Evolutionary conservation across 2,888 invertebrate species (phyloP).

Genomic region (Drosophila dives): DNA sequence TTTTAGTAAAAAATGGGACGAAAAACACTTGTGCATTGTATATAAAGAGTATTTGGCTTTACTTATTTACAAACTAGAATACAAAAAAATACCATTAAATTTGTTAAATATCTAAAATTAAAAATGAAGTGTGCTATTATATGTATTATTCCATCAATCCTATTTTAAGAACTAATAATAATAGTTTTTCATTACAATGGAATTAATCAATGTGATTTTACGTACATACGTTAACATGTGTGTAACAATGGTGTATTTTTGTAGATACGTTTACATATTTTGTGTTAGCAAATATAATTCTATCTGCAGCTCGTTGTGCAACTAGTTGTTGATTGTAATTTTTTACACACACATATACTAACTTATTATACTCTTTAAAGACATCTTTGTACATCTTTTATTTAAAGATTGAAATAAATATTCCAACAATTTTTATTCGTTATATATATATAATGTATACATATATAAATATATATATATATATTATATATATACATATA

Average conservation of each 20-base stretch:
- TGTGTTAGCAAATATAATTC: constrained; percentile 1
- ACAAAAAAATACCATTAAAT: background rate
- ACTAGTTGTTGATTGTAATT: background rate
- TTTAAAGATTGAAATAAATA: background rate
- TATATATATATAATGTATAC: background rate
- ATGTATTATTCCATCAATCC: constrained; percentile 1
- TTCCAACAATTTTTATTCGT: background rate
- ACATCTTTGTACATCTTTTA: constrained; percentile 6
- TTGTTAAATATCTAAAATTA: background rate
- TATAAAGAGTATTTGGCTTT: background rate
- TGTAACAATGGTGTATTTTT: background rate
- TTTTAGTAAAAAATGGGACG: background rate
- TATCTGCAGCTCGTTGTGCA: background rate
- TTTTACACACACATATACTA: constrained; percentile 1
- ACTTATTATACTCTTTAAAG: constrained; percentile 3
- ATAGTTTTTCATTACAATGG: background rate
- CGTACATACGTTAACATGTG: background rate
- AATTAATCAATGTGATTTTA: constrained; percentile 4
- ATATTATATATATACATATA: background rate
- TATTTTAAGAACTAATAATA: background rate
- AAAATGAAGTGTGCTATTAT: constrained; percentile 2
- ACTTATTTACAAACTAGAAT: background rate
- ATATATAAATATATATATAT: background rate
- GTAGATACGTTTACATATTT: background rate
- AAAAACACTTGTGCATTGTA: background rate